Percentiles rank a stretch among this genome's conserved stretches.
These are phyloP conservation scores for Tinamus guttatus DNA, from an alignment of 2,113 vertebrate genomes.

Conservation along the genomic window DNA sequence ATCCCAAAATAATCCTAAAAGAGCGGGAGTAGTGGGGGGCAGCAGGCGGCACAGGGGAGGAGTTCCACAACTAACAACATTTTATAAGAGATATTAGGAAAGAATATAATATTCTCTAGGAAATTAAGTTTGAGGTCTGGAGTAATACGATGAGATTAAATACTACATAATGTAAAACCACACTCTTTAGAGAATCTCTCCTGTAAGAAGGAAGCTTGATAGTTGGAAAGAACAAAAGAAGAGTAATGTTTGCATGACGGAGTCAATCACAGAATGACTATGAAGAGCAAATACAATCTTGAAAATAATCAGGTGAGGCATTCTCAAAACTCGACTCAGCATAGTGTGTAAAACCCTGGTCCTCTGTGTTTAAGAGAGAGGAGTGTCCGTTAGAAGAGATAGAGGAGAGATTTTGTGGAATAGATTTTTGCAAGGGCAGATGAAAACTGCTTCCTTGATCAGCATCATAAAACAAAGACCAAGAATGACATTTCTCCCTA, in stretches of 20 bases:
- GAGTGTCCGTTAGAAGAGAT: not conserved
- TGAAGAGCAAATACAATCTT: not conserved
- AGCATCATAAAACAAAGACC: not conserved
- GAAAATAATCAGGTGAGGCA: not conserved
- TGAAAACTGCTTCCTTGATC: not conserved
- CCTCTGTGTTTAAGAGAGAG: not conserved
- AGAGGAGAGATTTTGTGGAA: not conserved
- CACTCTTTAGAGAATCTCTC: not conserved
- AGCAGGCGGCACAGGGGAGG: not conserved
- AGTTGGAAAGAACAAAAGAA: not conserved
- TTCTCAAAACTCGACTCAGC: not conserved
- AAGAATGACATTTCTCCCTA: not conserved
- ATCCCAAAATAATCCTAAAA: not conserved
- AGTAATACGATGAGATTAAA: not conserved
- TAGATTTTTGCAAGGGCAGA: not conserved
- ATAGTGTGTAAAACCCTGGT: accelerated
- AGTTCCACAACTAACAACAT: not conserved
- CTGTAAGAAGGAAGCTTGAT: not conserved
- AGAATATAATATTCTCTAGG: not conserved
- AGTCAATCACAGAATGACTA: not conserved
- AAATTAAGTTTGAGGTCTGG: not conserved
- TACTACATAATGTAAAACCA: not conserved
- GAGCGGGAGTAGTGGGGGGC: not conserved
- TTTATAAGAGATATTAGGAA: not conserved
- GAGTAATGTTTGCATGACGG: not conserved